These are phyloP conservation scores for Ostrea edulis DNA, from an alignment of 1,140 invertebrate genomes.

Conservation along the genomic window DNA sequence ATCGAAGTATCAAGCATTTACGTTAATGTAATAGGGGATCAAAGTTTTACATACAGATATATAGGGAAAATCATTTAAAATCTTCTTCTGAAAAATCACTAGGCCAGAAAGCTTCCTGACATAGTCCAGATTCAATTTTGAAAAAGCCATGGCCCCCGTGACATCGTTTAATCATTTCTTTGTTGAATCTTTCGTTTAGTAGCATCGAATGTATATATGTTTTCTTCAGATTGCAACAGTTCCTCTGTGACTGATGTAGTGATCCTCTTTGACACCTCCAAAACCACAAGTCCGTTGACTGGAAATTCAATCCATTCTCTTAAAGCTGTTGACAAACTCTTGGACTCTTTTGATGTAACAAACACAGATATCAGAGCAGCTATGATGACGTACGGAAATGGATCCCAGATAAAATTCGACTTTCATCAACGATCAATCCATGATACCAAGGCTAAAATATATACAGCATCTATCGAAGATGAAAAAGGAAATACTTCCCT, in stretches of 20 bases:
- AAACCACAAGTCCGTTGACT: background rate
- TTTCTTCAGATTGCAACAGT: conserved; percentile 14
- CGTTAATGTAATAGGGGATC: too few relatives aligned
- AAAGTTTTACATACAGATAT: too few relatives aligned
- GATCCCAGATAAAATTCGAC: background rate
- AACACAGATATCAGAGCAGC: background rate
- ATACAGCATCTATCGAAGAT: background rate
- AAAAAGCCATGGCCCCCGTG: too few relatives aligned
- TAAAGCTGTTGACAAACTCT: background rate
- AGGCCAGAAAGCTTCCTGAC: too few relatives aligned
- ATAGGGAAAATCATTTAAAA: too few relatives aligned
- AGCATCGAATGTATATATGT: background rate
- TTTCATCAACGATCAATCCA: background rate
- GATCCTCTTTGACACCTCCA: background rate
- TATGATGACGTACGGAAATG: background rate
- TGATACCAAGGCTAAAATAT: conserved; percentile 1
- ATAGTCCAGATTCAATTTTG: too few relatives aligned
- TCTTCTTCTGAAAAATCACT: too few relatives aligned
- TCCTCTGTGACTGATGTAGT: conserved; percentile 4
- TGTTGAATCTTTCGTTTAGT: too few relatives aligned
- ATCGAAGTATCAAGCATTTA: too few relatives aligned
- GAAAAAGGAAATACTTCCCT: background rate
- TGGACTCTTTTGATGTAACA: background rate
- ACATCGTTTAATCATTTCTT: too few relatives aligned
- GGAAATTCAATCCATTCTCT: conserved; percentile 1